phyloP scores from a whole-genome alignment of 2,113 vertebrate species.

The Brachionichthys hirsutus region DNA sequence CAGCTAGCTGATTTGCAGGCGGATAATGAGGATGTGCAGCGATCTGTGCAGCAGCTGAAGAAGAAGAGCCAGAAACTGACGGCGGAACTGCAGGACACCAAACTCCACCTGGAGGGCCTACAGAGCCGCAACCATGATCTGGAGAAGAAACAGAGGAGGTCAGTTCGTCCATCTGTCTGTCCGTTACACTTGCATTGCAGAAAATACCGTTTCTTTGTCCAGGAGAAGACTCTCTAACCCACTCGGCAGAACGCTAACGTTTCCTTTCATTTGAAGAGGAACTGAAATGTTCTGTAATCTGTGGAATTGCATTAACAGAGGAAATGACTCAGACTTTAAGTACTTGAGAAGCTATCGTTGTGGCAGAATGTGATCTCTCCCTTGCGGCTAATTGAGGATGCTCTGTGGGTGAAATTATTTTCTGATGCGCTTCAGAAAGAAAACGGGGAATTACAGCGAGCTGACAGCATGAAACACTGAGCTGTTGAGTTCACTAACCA shows the following conservation, averaged over 20 bases:
- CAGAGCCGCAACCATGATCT: slow-evolving; percentile 95
- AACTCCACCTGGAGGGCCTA: slow-evolving; percentile 94
- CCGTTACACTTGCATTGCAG: slow-evolving; percentile 11
- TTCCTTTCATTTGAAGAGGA: slow-evolving; percentile 63
- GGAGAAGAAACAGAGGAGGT: slow-evolving; percentile 98
- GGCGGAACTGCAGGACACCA: slow-evolving; percentile 94
- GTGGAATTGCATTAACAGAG: slow-evolving; percentile 70
- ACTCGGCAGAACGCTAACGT: slow-evolving; percentile 40
- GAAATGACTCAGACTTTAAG: slow-evolving; percentile 72
- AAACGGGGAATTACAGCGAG: slow-evolving; percentile 67
- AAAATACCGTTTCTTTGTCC: slow-evolving; percentile 21
- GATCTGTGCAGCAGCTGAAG: slow-evolving; percentile 90
- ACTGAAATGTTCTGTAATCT: slow-evolving; percentile 68
- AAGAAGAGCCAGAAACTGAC: slow-evolving; percentile 93
- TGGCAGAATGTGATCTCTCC: slow-evolving; percentile 75
- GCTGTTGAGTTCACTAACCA: slow-evolving; percentile 64
- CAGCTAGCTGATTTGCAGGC: slow-evolving; percentile 91
- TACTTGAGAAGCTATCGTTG: slow-evolving; percentile 70
- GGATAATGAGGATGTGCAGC: slow-evolving; percentile 90
- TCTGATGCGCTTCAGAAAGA: slow-evolving; percentile 69
- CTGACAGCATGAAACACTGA: slow-evolving; percentile 71
- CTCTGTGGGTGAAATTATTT: slow-evolving; percentile 76
- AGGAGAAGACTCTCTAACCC: slow-evolving; percentile 18
- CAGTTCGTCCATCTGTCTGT: slow-evolving; percentile 28
- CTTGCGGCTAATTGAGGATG: slow-evolving; percentile 77